Conservation (phyloP, 2,888 invertebrate genomes). For the Amblyjoppa fuscipennis region DNA sequence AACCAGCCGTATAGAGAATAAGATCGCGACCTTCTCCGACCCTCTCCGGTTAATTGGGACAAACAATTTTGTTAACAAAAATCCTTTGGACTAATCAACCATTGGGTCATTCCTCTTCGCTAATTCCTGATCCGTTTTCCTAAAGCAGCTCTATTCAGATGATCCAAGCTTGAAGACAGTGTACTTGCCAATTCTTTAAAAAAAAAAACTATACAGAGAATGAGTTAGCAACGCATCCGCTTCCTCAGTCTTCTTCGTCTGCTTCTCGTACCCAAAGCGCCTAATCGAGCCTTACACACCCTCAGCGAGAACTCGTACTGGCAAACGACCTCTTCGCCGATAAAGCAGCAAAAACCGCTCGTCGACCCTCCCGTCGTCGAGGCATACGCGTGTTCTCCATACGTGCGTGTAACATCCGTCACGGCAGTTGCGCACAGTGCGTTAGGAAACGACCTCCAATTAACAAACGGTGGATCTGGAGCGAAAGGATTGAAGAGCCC, state of each 20-base stretch:
- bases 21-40: not conserved
- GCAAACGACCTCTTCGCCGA: slow-evolving; percentile 57
- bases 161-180: too few relatives aligned
- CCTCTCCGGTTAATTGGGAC: too few relatives aligned
- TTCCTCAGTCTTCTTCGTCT: not conserved
- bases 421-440: slow-evolving; percentile 29
- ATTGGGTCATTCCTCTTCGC: too few relatives aligned
- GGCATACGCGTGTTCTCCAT: slow-evolving; percentile 31
- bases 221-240: not conserved
- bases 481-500: slow-evolving; percentile 83
- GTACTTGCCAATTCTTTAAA: not conserved
- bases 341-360: slow-evolving; percentile 39
- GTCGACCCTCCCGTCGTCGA: slow-evolving; percentile 49
- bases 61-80: too few relatives aligned
- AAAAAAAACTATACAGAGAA: not conserved
- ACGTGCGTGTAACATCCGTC: slow-evolving; percentile 27
- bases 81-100: too few relatives aligned
- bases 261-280: not conserved
- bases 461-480: slow-evolving; percentile 83
- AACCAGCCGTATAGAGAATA: not conserved
- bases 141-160: too few relatives aligned
- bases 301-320: slow-evolving; percentile 51
- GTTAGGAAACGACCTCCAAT: slow-evolving; percentile 79
- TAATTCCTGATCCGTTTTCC: too few relatives aligned
- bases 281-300: slow-evolving; percentile 41